These are phyloP conservation scores for Apomyelois bistriatella DNA, from an alignment of 2,888 invertebrate genomes.

Conservation along the genomic window DNA sequence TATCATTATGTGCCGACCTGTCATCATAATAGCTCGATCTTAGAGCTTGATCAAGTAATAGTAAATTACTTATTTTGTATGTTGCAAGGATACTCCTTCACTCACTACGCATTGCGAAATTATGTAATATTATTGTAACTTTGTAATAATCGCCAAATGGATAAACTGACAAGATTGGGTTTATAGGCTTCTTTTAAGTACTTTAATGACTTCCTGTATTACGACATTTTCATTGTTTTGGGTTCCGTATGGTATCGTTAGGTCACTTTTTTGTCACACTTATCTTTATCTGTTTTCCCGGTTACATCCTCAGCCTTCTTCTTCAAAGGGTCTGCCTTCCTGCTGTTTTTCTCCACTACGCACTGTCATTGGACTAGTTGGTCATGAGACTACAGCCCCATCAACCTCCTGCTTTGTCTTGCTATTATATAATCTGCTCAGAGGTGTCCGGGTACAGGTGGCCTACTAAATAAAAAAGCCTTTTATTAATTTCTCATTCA, in stretches of 20 bases:
- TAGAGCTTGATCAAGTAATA: neutral
- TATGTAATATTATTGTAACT: conserved; percentile 19
- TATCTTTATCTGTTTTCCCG: too few relatives aligned
- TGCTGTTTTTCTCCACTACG: too few relatives aligned
- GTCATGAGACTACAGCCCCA: too few relatives aligned
- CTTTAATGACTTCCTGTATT: conserved; percentile 21
- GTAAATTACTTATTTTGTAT: neutral
- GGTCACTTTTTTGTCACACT: too few relatives aligned
- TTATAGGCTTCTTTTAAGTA: neutral
- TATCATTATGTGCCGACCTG: neutral
- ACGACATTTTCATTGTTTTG: neutral
- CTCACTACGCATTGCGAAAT: conserved; percentile 9
- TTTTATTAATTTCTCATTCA: too few relatives aligned
- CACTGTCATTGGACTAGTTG: too few relatives aligned
- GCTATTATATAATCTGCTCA: too few relatives aligned
- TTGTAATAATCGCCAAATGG: conserved; percentile 15
- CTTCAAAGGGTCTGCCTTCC: too few relatives aligned
- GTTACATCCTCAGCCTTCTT: too few relatives aligned
- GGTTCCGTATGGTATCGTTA: neutral
- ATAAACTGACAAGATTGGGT: conserved; percentile 16
- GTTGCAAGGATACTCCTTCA: conserved; percentile 3
- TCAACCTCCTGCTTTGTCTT: too few relatives aligned
- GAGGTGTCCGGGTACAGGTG: too few relatives aligned
- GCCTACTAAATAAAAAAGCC: too few relatives aligned
- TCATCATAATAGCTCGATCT: neutral